Conservation (phyloP, 2,113 vertebrate species). For the Erinaceus europaeus region DNA sequence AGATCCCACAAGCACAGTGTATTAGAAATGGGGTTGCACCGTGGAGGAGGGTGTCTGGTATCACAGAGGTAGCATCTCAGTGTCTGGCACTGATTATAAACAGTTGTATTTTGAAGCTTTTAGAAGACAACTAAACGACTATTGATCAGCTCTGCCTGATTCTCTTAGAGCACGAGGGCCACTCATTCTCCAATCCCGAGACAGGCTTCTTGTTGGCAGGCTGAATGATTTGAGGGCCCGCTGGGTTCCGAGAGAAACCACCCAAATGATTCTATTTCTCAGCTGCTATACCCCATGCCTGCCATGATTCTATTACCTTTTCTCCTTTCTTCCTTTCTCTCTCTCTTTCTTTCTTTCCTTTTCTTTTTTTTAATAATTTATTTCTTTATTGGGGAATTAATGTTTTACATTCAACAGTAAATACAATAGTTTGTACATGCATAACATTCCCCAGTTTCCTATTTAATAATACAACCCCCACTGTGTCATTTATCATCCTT, state of each 20-base stretch:
- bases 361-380: neutral
- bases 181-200: neutral
- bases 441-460: too few species aligned
- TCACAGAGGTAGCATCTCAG: constrained; percentile 51
- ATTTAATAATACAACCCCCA: too few species aligned
- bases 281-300: neutral
- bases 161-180: constrained; percentile 7
- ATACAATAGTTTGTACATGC: too few species aligned
- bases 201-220: neutral
- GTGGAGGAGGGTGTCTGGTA: constrained; percentile 44
- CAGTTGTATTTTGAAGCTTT: constrained; percentile 58
- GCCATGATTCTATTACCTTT: neutral
- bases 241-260: neutral
- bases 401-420: too few species aligned
- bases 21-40: too few species aligned
- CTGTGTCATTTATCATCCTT: too few species aligned
- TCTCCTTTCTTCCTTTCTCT: neutral
- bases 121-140: constrained; percentile 53
- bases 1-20: neutral
- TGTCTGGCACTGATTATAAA: constrained; percentile 41
- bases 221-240: neutral
- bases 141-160: constrained; percentile 52
- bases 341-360: too few species aligned
- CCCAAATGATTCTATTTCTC: neutral
- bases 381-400: too few species aligned